phyloP scores from a whole-genome alignment of 1,140 invertebrate genomes.

The Dendroctonus valens region DNA sequence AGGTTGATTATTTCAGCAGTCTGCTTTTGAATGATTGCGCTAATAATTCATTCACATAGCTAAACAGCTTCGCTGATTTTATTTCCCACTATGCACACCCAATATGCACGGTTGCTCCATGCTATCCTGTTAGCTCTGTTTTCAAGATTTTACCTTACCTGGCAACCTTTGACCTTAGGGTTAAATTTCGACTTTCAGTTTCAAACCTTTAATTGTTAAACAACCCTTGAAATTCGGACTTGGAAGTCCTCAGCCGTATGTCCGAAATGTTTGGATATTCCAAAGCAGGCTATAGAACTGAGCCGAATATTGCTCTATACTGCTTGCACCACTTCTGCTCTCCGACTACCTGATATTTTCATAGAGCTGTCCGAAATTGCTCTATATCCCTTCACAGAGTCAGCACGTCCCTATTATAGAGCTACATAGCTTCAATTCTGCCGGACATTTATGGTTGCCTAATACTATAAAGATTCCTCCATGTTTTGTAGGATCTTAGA shows the following conservation, averaged over 20 bases:
- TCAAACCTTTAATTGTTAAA: background rate
- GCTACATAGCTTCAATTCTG: background rate
- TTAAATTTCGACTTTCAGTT: background rate
- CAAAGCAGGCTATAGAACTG: no score
- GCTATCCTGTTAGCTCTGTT: slow-evolving; percentile 8
- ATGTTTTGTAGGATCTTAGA: no score
- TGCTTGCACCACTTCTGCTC: background rate
- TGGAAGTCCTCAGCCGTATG: no score
- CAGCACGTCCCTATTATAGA: background rate
- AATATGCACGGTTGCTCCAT: background rate
- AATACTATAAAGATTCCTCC: no score
- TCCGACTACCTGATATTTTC: slow-evolving; percentile 12
- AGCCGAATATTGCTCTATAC: slow-evolving; percentile 1
- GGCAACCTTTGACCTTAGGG: slow-evolving; percentile 12
- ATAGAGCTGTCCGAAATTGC: slow-evolving; percentile 16
- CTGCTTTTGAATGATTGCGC: no score
- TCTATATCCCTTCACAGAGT: slow-evolving; percentile 5
- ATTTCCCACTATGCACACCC: no score
- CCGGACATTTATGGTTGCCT: no score
- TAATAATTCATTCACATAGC: no score
- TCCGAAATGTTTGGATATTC: no score
- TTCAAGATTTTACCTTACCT: slow-evolving; percentile 21
- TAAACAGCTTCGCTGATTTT: no score
- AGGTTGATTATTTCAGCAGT: background rate
- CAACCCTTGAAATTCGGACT: no score